Evolutionary conservation across 2,113 vertebrate genomes (phyloP), one percentile per base, ranked within the genome.

Genomic region (Cynocephalus volans): DNA sequence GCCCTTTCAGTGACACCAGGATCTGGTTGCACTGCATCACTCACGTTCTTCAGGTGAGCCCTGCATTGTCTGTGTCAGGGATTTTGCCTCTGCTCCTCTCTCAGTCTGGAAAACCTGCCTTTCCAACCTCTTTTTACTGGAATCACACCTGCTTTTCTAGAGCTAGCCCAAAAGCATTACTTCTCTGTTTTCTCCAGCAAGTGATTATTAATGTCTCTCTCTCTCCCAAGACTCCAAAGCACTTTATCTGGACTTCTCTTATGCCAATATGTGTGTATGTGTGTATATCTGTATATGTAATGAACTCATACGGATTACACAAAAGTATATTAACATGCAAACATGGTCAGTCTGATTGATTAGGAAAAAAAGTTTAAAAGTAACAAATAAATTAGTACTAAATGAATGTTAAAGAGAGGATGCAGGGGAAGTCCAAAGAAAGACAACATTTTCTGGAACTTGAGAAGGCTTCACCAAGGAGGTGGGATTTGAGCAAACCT

Each of bases 311-410:
- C 5, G 75, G 26, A 75, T 60, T 65, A 94, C 24, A 88, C 4
- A 94, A 87, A 83, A 88, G 76, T 56, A 75, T 45, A 67, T 58
- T 69, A 93, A 93, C 26, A 60, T 56, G 28, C 41, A 92, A 75
- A 88, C 24, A 69, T 15, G 19, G 54, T 80, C n/a, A 85, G 58
- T 85, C 64, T 88, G 72, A 91, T 6, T 76, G 17, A 17, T 77
- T 75, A 84, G 36, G 72, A 94, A 69, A 95, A 95, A 93, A 72
- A 95, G 9, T 72, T 81, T 17, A 62, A 64, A 70, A 88, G 45
- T 88, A 88, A 95, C 19, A 85, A 84, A 85, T 33, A 60, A 84
- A 70, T 70, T 72, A 54, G 9, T n/a, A 62, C 33, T 91, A 60
- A 81, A 26, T 60, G 13, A 45, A 12, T 70, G 67, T 90, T 62